These are phyloP conservation scores for Dinomys branickii DNA, from an alignment of 2,113 vertebrate species.

Conservation along the genomic window DNA sequence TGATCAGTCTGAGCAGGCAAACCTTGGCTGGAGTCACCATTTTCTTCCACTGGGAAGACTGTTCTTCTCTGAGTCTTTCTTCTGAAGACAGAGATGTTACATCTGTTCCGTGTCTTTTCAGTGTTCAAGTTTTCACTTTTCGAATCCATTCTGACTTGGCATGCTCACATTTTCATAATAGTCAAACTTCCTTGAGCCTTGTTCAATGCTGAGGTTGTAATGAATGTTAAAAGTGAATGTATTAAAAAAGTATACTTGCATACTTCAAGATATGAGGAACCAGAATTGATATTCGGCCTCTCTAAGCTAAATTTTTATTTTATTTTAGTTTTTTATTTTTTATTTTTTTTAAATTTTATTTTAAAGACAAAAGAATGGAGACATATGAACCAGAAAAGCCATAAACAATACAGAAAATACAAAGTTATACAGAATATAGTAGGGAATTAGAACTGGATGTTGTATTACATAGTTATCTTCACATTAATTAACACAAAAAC, in stretches of 20 bases:
- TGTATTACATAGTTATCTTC: no score
- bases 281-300: not conserved
- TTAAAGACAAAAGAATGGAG: no score
- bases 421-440: no score
- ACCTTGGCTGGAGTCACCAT: not conserved
- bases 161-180: constrained; percentile 41
- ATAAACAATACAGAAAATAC: no score
- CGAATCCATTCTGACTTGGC: constrained; percentile 38
- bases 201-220: constrained; percentile 33
- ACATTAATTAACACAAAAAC: no score
- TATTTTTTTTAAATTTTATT: no score
- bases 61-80: constrained; percentile 6
- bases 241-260: not conserved
- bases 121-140: not conserved
- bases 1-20: not conserved
- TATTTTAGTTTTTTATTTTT: no score
- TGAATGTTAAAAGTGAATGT: constrained; percentile 50
- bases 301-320: constrained; percentile 35
- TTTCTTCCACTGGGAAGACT: constrained; percentile 27
- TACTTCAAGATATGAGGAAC: constrained; percentile 37
- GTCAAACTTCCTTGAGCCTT: not conserved
- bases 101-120: constrained; percentile 36
- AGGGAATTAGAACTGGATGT: no score
- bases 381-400: no score
- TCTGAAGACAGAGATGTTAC: not conserved